Conservation (phyloP, 2,888 invertebrate species). For the Hydrotaea cyrtoneurina region DNA sequence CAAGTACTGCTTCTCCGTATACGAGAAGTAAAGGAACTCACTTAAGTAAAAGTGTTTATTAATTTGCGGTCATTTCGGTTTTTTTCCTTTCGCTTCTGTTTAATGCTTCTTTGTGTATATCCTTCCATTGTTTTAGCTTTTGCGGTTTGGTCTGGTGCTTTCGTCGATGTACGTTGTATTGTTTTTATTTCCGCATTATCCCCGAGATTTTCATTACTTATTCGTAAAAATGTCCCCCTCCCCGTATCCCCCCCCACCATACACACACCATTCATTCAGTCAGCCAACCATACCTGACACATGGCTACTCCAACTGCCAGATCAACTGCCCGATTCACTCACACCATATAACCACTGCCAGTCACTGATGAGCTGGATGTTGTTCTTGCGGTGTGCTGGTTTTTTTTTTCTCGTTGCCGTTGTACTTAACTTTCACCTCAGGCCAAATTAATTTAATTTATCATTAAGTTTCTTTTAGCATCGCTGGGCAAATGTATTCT, state of each 20-base stretch:
- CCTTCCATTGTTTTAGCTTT: constrained; percentile 12
- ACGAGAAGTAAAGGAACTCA: not conserved
- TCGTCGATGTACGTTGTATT: not conserved
- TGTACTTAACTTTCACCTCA: constrained; percentile 44
- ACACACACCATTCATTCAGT: too few relatives aligned
- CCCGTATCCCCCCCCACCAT: too few relatives aligned
- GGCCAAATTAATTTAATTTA: constrained; percentile 58
- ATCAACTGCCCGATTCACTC: not conserved
- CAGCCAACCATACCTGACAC: not conserved
- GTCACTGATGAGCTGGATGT: not conserved
- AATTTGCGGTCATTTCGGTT: constrained; percentile 40
- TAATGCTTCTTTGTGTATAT: not conserved
- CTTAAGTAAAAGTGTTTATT: constrained; percentile 41
- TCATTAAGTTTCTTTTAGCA: constrained; percentile 42
- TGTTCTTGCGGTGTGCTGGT: not conserved
- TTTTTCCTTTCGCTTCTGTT: not conserved
- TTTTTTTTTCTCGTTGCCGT: too few relatives aligned
- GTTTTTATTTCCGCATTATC: constrained; percentile 32
- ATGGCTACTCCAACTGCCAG: not conserved
- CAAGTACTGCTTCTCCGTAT: not conserved
- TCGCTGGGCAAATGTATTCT: not conserved
- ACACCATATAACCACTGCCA: too few relatives aligned
- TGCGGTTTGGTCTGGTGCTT: constrained; percentile 11
- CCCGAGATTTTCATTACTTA: constrained; percentile 37
- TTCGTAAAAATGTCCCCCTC: not conserved